These are phyloP conservation scores for Aleiodes leptofemur DNA, from an alignment of 2,888 invertebrate species.

Conservation along the genomic window DNA sequence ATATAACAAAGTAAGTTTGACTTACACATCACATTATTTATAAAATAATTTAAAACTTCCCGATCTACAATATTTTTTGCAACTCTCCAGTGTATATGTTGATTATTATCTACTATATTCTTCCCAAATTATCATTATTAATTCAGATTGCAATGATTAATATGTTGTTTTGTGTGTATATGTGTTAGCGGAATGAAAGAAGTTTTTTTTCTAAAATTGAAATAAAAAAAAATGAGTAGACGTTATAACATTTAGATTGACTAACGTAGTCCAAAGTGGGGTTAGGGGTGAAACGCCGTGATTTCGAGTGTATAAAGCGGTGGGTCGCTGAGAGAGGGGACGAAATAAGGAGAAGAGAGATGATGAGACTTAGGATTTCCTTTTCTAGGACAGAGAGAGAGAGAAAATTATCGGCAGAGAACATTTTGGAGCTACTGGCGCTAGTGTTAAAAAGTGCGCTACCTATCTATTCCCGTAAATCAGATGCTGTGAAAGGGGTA, in stretches of 20 bases:
- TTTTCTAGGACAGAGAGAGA: no score
- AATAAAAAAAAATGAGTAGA: not conserved
- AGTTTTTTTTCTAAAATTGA: slow-evolving; percentile 1
- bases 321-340: no score
- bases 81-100: no score
- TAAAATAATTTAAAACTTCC: not conserved
- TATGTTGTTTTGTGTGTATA: slow-evolving; percentile 1
- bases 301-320: not conserved
- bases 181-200: slow-evolving; percentile 5
- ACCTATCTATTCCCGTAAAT: no score
- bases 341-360: no score
- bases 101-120: not conserved
- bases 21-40: slow-evolving; percentile 24
- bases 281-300: slow-evolving; percentile 24
- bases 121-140: slow-evolving; percentile 1
- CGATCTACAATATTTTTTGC: not conserved
- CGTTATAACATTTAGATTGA: slow-evolving; percentile 20
- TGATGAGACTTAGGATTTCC: no score
- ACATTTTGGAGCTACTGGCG: no score
- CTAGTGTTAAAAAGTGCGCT: no score
- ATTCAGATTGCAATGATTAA: not conserved
- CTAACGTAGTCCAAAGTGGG: slow-evolving; percentile 12
- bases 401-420: no score
- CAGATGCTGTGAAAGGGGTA: no score
- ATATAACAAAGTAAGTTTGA: slow-evolving; percentile 1